Conservation (phyloP, 2,113 vertebrate species). For the Carettochelys insculpta region DNA sequence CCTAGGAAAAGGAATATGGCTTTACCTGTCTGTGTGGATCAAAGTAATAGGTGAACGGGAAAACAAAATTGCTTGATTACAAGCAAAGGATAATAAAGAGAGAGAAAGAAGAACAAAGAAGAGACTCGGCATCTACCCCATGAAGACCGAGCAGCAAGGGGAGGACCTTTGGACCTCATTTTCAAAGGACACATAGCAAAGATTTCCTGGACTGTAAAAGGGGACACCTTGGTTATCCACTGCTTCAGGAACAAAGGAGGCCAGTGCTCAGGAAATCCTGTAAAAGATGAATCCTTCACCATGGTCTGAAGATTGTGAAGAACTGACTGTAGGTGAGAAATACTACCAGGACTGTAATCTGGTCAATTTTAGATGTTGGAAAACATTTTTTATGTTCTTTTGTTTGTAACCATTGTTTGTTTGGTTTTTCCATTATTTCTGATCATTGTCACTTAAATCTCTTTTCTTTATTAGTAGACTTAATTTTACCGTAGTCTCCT, state of each 20-base stretch:
- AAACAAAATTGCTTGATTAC: background rate
- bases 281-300: background rate
- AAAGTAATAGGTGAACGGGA: background rate
- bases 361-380: background rate
- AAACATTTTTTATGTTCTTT: background rate
- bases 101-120: background rate
- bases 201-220: background rate
- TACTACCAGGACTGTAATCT: background rate
- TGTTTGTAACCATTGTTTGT: background rate
- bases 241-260: background rate
- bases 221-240: background rate
- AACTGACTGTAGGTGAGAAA: background rate
- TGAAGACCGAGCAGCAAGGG: background rate
- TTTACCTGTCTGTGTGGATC: background rate
- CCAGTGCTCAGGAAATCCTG: background rate
- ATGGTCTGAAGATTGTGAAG: background rate
- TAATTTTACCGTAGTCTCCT: background rate
- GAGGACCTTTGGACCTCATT: background rate
- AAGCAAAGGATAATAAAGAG: background rate
- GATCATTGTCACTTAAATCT: background rate
- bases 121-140: background rate
- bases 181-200: background rate
- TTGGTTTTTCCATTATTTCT: background rate
- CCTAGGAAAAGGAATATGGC: too few species aligned
- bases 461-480: background rate